phyloP scores from a whole-genome alignment of 2,888 invertebrate genomes.

The Gastracanthus pulcherrimus region DNA sequence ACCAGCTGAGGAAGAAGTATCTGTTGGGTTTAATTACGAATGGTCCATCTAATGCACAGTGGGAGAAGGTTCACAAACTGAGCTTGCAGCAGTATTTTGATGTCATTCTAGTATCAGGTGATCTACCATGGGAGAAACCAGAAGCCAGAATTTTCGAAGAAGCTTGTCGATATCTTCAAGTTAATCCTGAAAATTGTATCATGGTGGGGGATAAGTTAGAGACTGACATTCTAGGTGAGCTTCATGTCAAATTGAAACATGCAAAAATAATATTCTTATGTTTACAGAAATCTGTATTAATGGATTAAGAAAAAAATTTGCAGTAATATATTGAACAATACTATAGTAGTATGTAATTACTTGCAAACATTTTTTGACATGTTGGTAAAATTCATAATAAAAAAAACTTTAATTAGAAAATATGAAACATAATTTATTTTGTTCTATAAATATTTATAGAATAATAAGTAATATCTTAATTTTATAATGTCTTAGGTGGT shows the following conservation, averaged over 20 bases:
- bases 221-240: constrained; percentile 85
- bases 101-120: constrained; percentile 89
- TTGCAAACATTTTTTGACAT: constrained; percentile 46
- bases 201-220: constrained; percentile 94
- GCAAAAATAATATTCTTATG: constrained; percentile 45
- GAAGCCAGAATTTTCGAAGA: constrained; percentile 89
- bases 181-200: constrained; percentile 86
- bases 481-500: constrained; percentile 80
- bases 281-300: constrained; percentile 53
- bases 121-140: constrained; percentile 92
- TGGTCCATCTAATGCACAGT: constrained; percentile 91
- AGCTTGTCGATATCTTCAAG: constrained; percentile 87
- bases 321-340: constrained; percentile 47
- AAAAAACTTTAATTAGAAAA: constrained; percentile 1
- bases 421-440: background rate
- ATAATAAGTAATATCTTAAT: constrained; percentile 53
- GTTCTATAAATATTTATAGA: background rate
- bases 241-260: constrained; percentile 17
- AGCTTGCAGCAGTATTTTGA: constrained; percentile 87
- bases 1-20: constrained; percentile 85
- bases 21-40: constrained; percentile 90
- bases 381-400: constrained; percentile 44
- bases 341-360: constrained; percentile 42
- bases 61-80: constrained; percentile 90
- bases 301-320: constrained; percentile 51